Evolutionary conservation across 2,113 vertebrate genomes (phyloP).

Genomic region (Pundamilia nyererei): DNA sequence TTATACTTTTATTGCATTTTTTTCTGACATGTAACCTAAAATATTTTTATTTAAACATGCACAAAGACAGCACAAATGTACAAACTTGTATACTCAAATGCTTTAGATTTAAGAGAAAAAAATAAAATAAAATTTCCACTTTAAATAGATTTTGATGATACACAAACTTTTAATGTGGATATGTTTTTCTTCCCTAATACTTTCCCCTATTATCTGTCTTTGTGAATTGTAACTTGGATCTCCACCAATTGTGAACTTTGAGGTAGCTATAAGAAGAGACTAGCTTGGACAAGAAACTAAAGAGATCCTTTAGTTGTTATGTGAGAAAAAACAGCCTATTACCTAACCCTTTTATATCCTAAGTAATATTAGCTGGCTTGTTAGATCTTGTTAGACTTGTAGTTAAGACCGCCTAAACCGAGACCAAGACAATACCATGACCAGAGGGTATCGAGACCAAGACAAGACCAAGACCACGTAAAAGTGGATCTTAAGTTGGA

Average conservation of each 20-base stretch:
- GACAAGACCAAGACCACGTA: neutral
- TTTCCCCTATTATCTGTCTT: neutral
- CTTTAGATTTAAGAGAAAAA: neutral
- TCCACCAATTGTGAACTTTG: neutral
- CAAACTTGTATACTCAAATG: neutral
- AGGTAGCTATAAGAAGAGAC: neutral
- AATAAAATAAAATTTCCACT: neutral
- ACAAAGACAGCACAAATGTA: neutral
- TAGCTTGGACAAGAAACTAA: neutral
- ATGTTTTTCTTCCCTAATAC: neutral
- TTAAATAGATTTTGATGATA: neutral
- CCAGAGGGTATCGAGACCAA: neutral
- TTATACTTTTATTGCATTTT: neutral
- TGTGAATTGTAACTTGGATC: neutral
- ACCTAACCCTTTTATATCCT: neutral
- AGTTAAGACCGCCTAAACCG: neutral
- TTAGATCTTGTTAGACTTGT: neutral
- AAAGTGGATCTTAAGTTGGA: neutral
- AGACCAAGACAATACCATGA: neutral
- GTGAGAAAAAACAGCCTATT: neutral
- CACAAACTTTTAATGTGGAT: neutral
- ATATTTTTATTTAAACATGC: neutral
- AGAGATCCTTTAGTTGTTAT: neutral
- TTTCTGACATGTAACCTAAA: neutral
- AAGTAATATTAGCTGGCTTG: neutral